Base-by-base conservation (phyloP, 2,888 invertebrate species). In the Endotricha flammealis region DNA sequence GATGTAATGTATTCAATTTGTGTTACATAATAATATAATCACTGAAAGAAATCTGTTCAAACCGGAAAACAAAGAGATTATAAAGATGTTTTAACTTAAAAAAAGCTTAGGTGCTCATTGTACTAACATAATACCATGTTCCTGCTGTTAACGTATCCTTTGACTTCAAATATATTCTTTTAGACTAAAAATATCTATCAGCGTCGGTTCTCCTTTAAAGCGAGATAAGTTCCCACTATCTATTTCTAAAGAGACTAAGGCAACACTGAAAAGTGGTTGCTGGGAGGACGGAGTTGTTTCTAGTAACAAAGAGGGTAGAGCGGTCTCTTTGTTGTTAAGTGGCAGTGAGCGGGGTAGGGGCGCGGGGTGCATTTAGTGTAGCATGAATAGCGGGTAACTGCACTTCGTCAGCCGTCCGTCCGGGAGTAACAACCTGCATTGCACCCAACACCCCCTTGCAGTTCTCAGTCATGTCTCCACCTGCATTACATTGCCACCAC, bases 311-410 rank as follows among this genome's bases (percentile, higher is more conserved):
- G 85, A 79, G 78, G 74, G 75, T 76, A 76, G 73, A 79, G 77
- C 79, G 75, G 73, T 79, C 75, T 81, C 82, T 85, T 82, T 83
- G 82, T 83, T 77, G 78, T 75, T 76, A 80, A 83, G 82, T 83
- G 81, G 78, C 73, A 71, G 64, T 58, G 58, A 59, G 53, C 52
- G 62, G 56, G 56, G 60, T 60, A 46, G 58, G 59, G 56, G 62
- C 42, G 57, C 59, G 69, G 74, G 75, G 65, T 69, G 75, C 75
- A 72, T 77, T 79, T 78, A 79, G 79, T 74, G 75, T 64, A 64
- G 69, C 71, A 71, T 77, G 81, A 80, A 75, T 79, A 77, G 73
- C 75, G 77, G 73, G 80, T 77, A 80, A 79, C 78, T 82, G 81
- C 81, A 83, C 81, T 81, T 77, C 79, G 82, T 81, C 82, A 82